These are phyloP conservation scores for Craterocephalus amniculus DNA, from an alignment of 2,797 vertebrate species.

Conservation along the genomic window DNA sequence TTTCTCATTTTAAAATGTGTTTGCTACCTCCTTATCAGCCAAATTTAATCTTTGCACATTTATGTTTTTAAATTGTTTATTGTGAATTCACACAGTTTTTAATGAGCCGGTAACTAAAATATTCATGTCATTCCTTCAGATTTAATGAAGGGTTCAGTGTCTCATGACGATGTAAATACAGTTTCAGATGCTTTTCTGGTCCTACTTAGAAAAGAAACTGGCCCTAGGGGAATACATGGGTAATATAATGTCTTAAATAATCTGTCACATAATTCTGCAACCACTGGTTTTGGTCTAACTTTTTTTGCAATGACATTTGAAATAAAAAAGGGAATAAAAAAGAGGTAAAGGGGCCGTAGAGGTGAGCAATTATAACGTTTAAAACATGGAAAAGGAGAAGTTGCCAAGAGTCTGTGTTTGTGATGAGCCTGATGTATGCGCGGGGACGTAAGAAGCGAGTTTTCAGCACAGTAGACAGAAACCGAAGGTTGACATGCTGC, in stretches of 20 bases:
- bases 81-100: neutral
- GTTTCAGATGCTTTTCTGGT: slow-evolving; percentile 20
- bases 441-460: neutral
- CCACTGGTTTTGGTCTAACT: neutral
- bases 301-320: slow-evolving; percentile 10
- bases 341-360: neutral
- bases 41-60: slow-evolving; percentile 1
- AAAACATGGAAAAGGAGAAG: neutral
- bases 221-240: neutral
- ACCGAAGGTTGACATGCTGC: slow-evolving; percentile 57
- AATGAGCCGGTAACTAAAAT: slow-evolving; percentile 12
- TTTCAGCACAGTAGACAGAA: slow-evolving; percentile 44
- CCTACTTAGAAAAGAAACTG: slow-evolving; percentile 10
- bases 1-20: neutral
- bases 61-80: neutral
- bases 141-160: slow-evolving; percentile 12
- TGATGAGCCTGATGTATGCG: slow-evolving; percentile 6
- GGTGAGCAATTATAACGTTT: neutral
- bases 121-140: slow-evolving; percentile 17
- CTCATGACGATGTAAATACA: neutral
- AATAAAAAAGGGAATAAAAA: neutral
- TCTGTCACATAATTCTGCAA: neutral
- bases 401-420: slow-evolving; percentile 10
- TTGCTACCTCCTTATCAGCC: neutral
- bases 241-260: neutral